phyloP scores from a whole-genome alignment of 2,797 vertebrate species.

The Notoglanidium macrostoma region DNA sequence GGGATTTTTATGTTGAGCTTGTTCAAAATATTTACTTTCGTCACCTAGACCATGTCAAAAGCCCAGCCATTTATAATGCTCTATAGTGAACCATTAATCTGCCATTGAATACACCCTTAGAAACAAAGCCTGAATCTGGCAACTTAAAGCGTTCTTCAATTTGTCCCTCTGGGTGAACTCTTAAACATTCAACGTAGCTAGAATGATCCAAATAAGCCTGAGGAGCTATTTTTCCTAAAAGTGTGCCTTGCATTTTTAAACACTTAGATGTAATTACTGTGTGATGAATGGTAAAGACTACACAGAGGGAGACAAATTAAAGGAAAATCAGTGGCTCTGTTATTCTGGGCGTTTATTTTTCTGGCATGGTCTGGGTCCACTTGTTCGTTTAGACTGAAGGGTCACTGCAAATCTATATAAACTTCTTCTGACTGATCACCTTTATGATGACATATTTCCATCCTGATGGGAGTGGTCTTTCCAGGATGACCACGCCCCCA shows the following conservation, averaged over 20 bases:
- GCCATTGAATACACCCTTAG: conserved; percentile 8
- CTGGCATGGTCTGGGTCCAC: background rate
- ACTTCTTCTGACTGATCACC: background rate
- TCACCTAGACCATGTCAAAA: conserved; percentile 28
- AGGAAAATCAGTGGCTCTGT: background rate
- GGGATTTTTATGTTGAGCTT: background rate
- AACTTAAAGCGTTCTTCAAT: background rate
- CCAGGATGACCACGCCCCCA: background rate
- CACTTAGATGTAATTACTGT: conserved; percentile 1
- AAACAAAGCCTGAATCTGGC: background rate
- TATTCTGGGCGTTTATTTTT: background rate
- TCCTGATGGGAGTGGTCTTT: background rate
- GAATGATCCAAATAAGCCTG: conserved; percentile 8
- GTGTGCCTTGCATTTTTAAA: background rate
- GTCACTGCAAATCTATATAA: background rate
- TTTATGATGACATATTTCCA: background rate
- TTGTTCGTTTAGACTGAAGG: background rate
- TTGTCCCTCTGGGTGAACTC: background rate
- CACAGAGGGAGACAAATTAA: background rate
- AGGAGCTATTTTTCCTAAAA: background rate
- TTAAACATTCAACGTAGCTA: background rate
- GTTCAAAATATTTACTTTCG: conserved; percentile 31
- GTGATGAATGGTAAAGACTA: background rate
- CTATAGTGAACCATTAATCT: conserved; percentile 3
- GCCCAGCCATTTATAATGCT: background rate